Evolutionary conservation across 1,140 invertebrate genomes (phyloP).

Genomic region (Pseudomyrmex pallidus): DNA sequence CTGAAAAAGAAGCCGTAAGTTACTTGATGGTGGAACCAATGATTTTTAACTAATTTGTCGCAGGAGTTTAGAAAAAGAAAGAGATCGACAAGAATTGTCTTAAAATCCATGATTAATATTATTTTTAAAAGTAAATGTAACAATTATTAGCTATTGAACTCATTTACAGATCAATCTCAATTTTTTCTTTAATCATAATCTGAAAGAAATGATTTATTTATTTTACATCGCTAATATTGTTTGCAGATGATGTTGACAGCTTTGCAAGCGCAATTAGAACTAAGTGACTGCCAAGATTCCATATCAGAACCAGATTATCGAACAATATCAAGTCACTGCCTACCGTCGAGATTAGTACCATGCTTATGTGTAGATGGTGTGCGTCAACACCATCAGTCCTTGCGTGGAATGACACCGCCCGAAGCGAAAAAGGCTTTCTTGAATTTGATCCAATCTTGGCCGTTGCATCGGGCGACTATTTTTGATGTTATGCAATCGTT

Average conservation of each 20-base stretch:
- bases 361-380: conserved; percentile 92
- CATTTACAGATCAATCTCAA: background rate
- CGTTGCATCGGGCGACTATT: conserved; percentile 95
- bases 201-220: too few relatives aligned
- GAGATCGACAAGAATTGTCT: too few relatives aligned
- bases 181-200: background rate
- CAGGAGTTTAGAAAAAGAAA: too few relatives aligned
- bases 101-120: background rate
- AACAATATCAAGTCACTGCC: conserved; percentile 91
- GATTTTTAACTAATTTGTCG: background rate
- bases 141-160: background rate
- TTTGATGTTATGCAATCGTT: conserved; percentile 99
- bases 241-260: conserved; percentile 96
- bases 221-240: conserved; percentile 11
- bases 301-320: conserved; percentile 88
- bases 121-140: background rate
- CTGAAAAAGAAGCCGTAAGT: conserved; percentile 96
- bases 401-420: conserved; percentile 93
- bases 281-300: conserved; percentile 91
- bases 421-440: conserved; percentile 97
- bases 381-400: conserved; percentile 93
- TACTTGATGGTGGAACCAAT: background rate
- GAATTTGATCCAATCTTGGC: conserved; percentile 97
- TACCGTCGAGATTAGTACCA: conserved; percentile 92
- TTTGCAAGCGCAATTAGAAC: conserved; percentile 96